Base-by-base conservation (phyloP, 2,888 invertebrate genomes). In the Limenitis camilla region DNA sequence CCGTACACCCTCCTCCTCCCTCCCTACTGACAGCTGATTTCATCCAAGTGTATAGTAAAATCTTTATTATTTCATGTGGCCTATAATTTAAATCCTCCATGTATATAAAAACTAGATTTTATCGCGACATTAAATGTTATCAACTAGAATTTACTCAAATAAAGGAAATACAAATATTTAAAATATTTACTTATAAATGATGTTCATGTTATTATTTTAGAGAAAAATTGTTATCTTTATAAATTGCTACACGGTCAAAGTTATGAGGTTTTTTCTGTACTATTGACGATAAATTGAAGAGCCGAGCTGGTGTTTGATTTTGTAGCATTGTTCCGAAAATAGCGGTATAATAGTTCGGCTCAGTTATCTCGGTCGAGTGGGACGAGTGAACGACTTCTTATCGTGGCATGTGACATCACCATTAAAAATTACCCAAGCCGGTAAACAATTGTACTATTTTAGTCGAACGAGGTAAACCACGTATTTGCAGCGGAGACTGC, bases 371-470 rank as follows among this genome's bases (percentile, higher is more conserved):
- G 52, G 62, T 75, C 75, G 19, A 19, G 80, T 81, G 81, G 65
- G 64, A 56, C 69, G 67, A 74, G 80, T 81, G 81, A 82, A 83
- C 81, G 82, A 82, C 82, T 75, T 69, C 71, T 82, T 83, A 82
- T 82, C 81, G 71, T 69, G 40, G 59, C 65, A 68, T 71, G 70
- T 78, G 80, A 79, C 76, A 79, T 78, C 76, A 75, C 65, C 63
- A 64, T 58, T 69, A 64, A 68, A n/a, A 71, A 67, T 65, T 61
- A 70, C 71, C 29, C 7, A 71, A 72, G 60, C 52, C 49, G 55
- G 56, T 61, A 55, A 54, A 55, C 46, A 57, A 52, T 61, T 47
- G 19, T 40, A 29, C 35, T 30, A 48, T 50, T 49, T 43, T 32
- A 40, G 45, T 29, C 48, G 44, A 36, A 38, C 33, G 38, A 48